phyloP scores from a whole-genome alignment of 2,888 invertebrate species.

The Lypha dubia region DNA sequence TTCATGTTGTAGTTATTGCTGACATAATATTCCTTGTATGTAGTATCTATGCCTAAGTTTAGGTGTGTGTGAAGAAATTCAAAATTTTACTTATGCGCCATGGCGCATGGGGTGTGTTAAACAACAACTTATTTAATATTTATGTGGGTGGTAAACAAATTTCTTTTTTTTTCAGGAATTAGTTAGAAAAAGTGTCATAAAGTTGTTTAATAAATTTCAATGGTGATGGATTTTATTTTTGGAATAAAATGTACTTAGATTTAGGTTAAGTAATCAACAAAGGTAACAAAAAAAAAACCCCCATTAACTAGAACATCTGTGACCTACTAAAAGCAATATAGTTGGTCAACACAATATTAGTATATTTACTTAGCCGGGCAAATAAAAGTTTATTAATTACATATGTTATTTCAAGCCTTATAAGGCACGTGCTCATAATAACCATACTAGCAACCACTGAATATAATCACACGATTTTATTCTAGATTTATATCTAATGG shows the following conservation, averaged over 20 bases:
- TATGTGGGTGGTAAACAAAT: conserved; percentile 10
- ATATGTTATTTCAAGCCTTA: not conserved
- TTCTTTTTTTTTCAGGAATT: not conserved
- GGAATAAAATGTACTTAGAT: not conserved
- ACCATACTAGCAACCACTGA: no score
- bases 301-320: not conserved
- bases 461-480: no score
- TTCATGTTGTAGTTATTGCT: not conserved
- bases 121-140: conserved; percentile 12
- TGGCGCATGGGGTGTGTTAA: not conserved
- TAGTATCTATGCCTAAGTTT: not conserved
- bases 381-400: not conserved
- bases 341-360: not conserved
- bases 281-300: not conserved
- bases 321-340: not conserved
- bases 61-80: not conserved
- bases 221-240: not conserved
- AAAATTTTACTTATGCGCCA: conserved; percentile 53
- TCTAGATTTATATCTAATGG: no score
- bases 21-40: not conserved
- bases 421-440: not conserved
- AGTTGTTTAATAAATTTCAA: not conserved
- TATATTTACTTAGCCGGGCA: not conserved
- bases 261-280: not conserved
- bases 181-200: not conserved